phyloP scores from a whole-genome alignment of 2,113 vertebrate genomes.

The Amia ocellicauda region DNA sequence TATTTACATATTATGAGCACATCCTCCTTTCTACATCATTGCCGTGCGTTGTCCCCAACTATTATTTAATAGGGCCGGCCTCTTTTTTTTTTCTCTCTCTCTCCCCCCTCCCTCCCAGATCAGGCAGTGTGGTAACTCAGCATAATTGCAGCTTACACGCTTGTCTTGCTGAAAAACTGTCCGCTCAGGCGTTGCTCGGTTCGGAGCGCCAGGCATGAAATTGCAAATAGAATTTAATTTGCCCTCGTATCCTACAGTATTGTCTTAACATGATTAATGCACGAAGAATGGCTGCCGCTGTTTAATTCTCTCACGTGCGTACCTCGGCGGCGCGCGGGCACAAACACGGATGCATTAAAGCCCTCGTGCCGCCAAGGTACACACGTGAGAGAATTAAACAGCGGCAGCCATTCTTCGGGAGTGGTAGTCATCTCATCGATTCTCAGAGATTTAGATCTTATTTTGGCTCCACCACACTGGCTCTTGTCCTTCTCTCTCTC shows the following conservation, averaged over 20 bases:
- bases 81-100: conserved; percentile 11
- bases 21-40: not conserved
- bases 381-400: conserved; percentile 53
- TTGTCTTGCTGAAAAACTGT: conserved; percentile 73
- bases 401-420: conserved; percentile 50
- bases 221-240: conserved; percentile 77
- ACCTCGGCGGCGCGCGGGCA: not conserved
- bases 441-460: not conserved
- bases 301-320: conserved; percentile 52
- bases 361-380: conserved; percentile 7
- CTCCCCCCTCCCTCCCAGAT: not conserved
- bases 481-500: not conserved
- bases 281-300: conserved; percentile 49
- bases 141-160: conserved; percentile 69
- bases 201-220: conserved; percentile 68
- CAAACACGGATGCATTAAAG: no score
- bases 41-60: conserved; percentile 9
- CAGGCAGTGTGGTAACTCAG: conserved; percentile 53
- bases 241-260: conserved; percentile 68
- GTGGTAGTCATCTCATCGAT: no score
- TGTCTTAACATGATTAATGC: conserved; percentile 69
- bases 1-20: conserved; percentile 1
- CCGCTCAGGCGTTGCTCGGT: conserved; percentile 59
- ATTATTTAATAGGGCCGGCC: conserved; percentile 24
- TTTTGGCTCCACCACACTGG: no score